Conservation (phyloP, 2,113 vertebrate genomes). For the Hiodon tergisus region DNA sequence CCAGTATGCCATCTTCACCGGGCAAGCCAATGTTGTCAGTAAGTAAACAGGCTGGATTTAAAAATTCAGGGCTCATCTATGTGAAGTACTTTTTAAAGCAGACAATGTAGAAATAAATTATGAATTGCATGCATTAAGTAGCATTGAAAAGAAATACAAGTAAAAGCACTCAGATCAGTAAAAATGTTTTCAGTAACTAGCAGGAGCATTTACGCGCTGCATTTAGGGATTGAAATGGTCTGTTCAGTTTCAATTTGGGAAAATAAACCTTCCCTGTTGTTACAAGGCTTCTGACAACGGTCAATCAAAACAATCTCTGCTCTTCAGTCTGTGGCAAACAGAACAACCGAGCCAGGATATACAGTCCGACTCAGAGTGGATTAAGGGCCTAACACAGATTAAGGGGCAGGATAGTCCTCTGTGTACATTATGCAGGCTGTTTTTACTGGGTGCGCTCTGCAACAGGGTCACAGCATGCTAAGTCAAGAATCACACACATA, state of each 20-base stretch:
- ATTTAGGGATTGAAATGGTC: too few species aligned
- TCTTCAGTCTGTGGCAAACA: neutral
- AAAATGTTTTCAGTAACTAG: too few species aligned
- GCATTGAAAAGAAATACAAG: too few species aligned
- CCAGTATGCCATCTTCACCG: constrained; percentile 95
- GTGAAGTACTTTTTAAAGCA: neutral
- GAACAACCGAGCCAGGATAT: neutral
- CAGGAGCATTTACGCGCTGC: too few species aligned
- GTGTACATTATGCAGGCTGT: constrained; percentile 28
- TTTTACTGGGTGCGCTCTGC: constrained; percentile 31
- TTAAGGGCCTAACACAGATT: constrained; percentile 29
- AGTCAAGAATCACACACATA: constrained; percentile 37
- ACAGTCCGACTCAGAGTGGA: constrained; percentile 23
- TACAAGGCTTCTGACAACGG: too few species aligned
- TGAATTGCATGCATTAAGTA: too few species aligned
- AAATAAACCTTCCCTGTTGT: too few species aligned
- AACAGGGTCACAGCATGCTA: constrained; percentile 43
- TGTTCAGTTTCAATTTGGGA: too few species aligned
- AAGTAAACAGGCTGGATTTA: constrained; percentile 57
- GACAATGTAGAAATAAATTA: constrained; percentile 7
- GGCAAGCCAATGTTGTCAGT: constrained; percentile 93
- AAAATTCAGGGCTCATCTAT: neutral
- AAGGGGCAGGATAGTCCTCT: constrained; percentile 23
- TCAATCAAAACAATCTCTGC: constrained; percentile 1
- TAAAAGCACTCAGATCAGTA: too few species aligned